These are phyloP conservation scores for Argentina silus DNA, from an alignment of 2,797 vertebrate species.

Conservation along the genomic window DNA sequence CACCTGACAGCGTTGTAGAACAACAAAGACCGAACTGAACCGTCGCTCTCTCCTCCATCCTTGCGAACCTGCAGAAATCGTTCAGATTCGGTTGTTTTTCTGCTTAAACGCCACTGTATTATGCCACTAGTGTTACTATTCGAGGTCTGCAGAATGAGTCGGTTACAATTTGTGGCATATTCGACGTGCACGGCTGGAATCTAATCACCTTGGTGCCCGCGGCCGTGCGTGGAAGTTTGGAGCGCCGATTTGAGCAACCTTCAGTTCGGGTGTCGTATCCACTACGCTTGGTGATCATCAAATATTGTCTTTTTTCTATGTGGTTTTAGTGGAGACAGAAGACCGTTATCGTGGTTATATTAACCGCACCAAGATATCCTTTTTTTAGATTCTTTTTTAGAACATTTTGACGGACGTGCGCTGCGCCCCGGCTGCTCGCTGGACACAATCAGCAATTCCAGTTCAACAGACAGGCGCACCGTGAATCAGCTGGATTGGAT, in stretches of 20 bases:
- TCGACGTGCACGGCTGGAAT: slow-evolving; percentile 14
- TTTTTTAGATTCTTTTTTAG: not conserved
- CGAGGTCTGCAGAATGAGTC: slow-evolving; percentile 8
- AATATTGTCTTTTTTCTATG: slow-evolving; percentile 1
- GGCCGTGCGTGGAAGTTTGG: slow-evolving; percentile 16
- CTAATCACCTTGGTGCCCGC: slow-evolving; percentile 19
- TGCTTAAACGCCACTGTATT: not conserved
- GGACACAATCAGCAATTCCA: slow-evolving; percentile 1
- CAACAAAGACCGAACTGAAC: slow-evolving; percentile 63
- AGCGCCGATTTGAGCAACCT: slow-evolving; percentile 51
- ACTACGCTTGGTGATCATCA: not conserved
- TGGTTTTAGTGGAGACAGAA: not conserved
- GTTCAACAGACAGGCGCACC: slow-evolving; percentile 20
- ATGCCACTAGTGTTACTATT: not conserved
- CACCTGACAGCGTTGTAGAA: slow-evolving; percentile 61
- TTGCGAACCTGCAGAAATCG: not conserved
- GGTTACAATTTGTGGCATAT: not conserved
- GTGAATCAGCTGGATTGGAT: slow-evolving; percentile 54
- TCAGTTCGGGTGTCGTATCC: slow-evolving; percentile 10
- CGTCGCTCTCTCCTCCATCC: slow-evolving; percentile 13
- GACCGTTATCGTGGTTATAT: not conserved
- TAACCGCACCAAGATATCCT: not conserved
- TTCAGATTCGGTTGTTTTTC: slow-evolving; percentile 11
- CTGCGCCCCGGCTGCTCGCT: slow-evolving; percentile 1
- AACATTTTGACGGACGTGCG: not conserved